Conservation (phyloP, 2,797 vertebrate genomes). For the Acropternis orthonyx region DNA sequence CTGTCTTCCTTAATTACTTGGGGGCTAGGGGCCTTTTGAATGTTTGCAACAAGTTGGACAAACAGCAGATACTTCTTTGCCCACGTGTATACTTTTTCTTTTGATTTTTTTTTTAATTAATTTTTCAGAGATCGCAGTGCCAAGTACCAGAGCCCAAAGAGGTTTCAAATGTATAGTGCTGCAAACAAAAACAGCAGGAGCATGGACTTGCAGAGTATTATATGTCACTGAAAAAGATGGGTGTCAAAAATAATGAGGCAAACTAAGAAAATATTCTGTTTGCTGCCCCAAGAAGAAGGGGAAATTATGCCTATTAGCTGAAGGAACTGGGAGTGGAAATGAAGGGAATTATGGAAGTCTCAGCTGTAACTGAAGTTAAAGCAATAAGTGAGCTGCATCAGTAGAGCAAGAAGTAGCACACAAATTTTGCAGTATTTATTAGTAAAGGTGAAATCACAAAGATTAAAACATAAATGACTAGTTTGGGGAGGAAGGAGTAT, state of each 20-base stretch:
- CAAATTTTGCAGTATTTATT: background rate
- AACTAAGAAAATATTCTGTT: background rate
- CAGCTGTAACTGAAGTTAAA: background rate
- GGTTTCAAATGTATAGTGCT: background rate
- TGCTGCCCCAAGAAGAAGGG: background rate
- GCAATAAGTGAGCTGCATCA: background rate
- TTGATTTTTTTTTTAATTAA: background rate
- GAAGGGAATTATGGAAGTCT: constrained; percentile 10
- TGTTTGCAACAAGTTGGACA: background rate
- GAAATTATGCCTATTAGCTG: background rate
- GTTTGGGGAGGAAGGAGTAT: background rate
- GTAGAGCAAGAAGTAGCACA: background rate
- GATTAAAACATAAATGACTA: background rate
- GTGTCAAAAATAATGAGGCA: constrained; percentile 60
- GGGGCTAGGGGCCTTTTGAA: background rate
- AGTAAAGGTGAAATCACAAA: background rate
- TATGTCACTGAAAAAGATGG: background rate
- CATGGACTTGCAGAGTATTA: background rate
- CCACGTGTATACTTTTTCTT: background rate
- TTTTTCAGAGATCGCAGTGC: background rate
- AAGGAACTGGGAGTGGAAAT: background rate
- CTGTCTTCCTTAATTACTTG: constrained; percentile 13
- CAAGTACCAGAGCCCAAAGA: background rate
- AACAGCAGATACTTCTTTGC: constrained; percentile 2
- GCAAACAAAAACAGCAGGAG: background rate